Base-by-base conservation (phyloP, 1,140 invertebrate genomes). In the Holotrichia oblita region DNA sequence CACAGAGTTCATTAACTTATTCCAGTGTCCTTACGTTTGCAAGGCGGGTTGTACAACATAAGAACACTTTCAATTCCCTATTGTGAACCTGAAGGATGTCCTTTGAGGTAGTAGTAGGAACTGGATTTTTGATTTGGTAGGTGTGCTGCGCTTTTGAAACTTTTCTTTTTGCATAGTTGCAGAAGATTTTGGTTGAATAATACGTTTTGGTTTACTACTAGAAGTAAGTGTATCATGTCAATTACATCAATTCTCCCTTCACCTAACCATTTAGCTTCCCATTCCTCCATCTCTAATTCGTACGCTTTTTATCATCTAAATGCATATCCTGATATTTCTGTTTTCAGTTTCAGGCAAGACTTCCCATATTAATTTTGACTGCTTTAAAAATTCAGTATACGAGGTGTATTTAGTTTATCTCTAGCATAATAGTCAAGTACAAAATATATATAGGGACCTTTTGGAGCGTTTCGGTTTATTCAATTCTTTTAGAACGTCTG, bases 251-350 rank as follows among this genome's bases (percentile, higher is more conserved):
- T 78, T 75, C 90, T 85, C 40, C 90, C 90, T 40, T 89, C 78
- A 8, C 85, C n/a, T 82, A 40, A 91, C 87, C 90, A 91, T 91
- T 89, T 87, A 78, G 86, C 82, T 81, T 91, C 88, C 90, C 90
- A 91, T 40, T 84, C 82, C 27, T 85, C 78, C 79, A 91, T 81
- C 3, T 89, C 84, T 78, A 84, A 81, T 77, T 85, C 82, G 81
- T 90, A 91, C 85, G 81, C 79, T 87, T 81, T 75, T 87, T 87
- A 6, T 86, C 85, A 76, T 85, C 83, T 22, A 83, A 79, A 6
- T 82, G 84, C 72, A 88, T 83, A 41, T 83, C 75, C 22, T 83
- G 17, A 72, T 88, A 90, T 44, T 84, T 83, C 42, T 84, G 75
- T 79, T 89, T 40, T 87, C 84, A 0, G 76, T 80, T 24, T 86